These are phyloP conservation scores for Sebastes alutus DNA, from an alignment of 2,797 vertebrate species.

Conservation along the genomic window DNA sequence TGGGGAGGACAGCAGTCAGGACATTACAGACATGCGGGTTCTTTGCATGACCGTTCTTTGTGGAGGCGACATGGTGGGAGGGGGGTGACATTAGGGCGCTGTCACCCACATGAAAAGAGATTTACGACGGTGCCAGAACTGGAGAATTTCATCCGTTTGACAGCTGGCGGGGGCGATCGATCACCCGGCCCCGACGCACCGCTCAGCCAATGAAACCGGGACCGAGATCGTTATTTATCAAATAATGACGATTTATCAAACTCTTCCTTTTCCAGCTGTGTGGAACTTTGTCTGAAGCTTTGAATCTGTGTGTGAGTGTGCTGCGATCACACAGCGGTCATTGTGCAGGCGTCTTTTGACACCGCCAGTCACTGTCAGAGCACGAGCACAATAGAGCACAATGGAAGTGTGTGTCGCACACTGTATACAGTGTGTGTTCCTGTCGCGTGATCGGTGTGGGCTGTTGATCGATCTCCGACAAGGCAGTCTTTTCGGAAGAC, in stretches of 20 bases:
- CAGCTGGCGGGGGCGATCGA: constrained; percentile 65
- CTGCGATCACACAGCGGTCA: constrained; percentile 1
- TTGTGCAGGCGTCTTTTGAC: constrained; percentile 18
- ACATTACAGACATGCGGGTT: constrained; percentile 10
- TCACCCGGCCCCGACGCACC: constrained; percentile 36
- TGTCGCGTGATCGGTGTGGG: background rate
- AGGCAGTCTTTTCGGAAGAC: constrained; percentile 26
- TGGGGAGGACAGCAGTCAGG: constrained; percentile 39
- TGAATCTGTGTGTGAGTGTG: background rate
- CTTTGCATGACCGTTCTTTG: constrained; percentile 39
- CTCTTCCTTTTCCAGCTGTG: constrained; percentile 7
- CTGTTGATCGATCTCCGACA: constrained; percentile 39
- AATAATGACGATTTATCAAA: constrained; percentile 43
- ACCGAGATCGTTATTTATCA: constrained; percentile 56
- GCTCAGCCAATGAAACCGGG: constrained; percentile 49
- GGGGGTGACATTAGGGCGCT: constrained; percentile 42
- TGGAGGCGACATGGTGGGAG: background rate
- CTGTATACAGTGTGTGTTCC: constrained; percentile 6
- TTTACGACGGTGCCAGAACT: constrained; percentile 60
- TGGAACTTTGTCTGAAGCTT: constrained; percentile 14
- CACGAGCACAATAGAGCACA: constrained; percentile 20
- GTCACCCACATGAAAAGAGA: constrained; percentile 59
- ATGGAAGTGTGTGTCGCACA: background rate
- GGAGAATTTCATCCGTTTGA: constrained; percentile 68
- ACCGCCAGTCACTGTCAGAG: constrained; percentile 21